Conservation (phyloP, 2,888 invertebrate species). For the Schizaphis graminum region DNA sequence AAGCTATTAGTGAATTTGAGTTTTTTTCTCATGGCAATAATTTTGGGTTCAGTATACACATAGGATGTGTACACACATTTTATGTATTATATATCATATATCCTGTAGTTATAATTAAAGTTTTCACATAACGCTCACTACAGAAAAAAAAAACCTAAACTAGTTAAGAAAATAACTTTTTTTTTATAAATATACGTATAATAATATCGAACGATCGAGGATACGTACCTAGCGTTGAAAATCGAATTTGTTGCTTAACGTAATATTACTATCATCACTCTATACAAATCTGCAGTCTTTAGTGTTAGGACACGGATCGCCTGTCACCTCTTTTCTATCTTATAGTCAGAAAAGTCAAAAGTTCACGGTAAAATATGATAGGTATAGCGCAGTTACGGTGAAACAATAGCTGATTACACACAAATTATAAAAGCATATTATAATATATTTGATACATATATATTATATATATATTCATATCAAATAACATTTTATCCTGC, state of each 20-base stretch:
- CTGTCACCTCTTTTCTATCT: background rate
- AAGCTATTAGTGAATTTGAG: constrained; percentile 16
- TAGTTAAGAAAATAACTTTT: background rate
- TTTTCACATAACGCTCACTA: constrained; percentile 21
- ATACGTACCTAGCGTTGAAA: background rate
- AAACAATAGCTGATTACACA: constrained; percentile 7
- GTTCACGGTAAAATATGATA: background rate
- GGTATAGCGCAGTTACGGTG: background rate
- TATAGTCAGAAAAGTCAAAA: background rate
- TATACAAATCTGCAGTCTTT: background rate
- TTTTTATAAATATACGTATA: background rate
- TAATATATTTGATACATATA: background rate
- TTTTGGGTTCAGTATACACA: background rate
- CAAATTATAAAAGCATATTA: background rate
- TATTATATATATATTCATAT: too few species aligned
- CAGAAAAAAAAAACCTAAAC: background rate
- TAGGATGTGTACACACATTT: background rate
- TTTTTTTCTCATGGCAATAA: constrained; percentile 30
- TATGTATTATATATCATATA: background rate
- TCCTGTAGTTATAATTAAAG: background rate
- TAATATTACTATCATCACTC: background rate
- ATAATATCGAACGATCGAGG: background rate
- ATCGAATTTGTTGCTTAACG: background rate
- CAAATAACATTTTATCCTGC: constrained; percentile 16
- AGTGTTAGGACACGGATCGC: background rate